Base-by-base conservation (phyloP, 2,888 invertebrate species). In the Creontiades dilutus region DNA sequence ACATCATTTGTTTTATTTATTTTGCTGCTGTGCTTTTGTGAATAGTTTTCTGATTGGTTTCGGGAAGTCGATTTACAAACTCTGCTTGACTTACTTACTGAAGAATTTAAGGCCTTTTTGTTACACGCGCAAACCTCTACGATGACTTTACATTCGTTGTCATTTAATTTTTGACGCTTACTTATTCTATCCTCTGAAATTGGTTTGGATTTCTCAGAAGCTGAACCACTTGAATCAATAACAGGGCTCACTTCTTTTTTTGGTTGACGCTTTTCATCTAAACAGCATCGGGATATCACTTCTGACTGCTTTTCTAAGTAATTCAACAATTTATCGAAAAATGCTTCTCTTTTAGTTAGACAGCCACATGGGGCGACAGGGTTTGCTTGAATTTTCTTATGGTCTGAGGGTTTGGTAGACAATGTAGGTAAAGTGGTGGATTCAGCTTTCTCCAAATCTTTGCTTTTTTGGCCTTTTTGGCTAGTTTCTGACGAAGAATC, bases 261-360 rank as follows among this genome's bases (percentile, higher is more conserved):
- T 37, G 11, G 47, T 9, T 0, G 37, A 78, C 19, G 46, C 37
- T n/a, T 16, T 46, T 28, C 2, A 52, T 82, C 48, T 13, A 52
- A 52, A 52, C 48, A 57, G 48, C 57, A 61, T 28, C 27, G 52
- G 0, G 57, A 28, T 28, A 85, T 37, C 13, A 85, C 37, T 9
- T 85, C 85, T 2, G 85, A 85, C 46, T 85, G 85, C 23, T 85
- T 85, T 85, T 85, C 85, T 61, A 85, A 85, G 61, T 85, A 85
- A n/a, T 5, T 57, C 16, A 85, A 9, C 57, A 85, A 46, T 37
- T 85, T 85, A n/a, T 85, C 85, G 55, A 85, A 85, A 85, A 85
- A 85, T n/a, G 61, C 85, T 14, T 85, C 85, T 16, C 61, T 28
- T 85, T 85, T 85, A 23, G 13, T 47, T 37, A 19, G 3, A 19